phyloP scores from a whole-genome alignment of 2,797 vertebrate species.

The Glossophaga mutica region DNA sequence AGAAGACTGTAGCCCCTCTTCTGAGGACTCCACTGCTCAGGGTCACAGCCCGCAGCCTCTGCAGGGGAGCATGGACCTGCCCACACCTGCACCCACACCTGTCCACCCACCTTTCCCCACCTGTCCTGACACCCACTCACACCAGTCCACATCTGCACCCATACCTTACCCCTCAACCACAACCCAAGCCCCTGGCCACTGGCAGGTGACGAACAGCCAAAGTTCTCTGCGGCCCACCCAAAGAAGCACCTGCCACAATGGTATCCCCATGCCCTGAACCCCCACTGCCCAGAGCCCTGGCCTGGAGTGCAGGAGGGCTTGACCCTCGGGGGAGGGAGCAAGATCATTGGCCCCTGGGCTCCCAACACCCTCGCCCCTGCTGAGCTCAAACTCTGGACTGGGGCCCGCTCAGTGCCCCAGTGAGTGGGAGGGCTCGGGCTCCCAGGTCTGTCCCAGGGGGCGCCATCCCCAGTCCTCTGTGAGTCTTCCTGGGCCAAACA shows the following conservation, averaged over 20 bases:
- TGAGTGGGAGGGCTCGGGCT: neutral
- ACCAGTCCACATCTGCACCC: neutral
- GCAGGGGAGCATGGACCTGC: neutral
- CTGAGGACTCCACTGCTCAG: neutral
- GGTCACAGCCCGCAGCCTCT: neutral
- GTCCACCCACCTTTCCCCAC: neutral
- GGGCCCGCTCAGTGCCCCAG: rapidly evolving
- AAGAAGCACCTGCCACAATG: neutral
- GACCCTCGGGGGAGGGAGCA: neutral
- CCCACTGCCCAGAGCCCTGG: neutral
- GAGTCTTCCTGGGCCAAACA: neutral
- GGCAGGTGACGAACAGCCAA: neutral
- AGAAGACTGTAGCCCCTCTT: neutral
- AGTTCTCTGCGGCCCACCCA: neutral
- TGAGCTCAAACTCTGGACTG: neutral
- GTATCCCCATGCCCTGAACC: too few species aligned
- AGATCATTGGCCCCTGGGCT: neutral
- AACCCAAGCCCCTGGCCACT: neutral
- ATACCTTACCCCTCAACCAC: neutral
- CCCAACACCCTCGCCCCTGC: neutral
- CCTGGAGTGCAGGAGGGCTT: neutral
- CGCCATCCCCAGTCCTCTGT: neutral
- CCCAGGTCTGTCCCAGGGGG: neutral
- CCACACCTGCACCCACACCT: neutral
- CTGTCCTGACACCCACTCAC: neutral